These are phyloP conservation scores for Chironomus tentans DNA, from an alignment of 2,888 invertebrate genomes.

Conservation along the genomic window DNA sequence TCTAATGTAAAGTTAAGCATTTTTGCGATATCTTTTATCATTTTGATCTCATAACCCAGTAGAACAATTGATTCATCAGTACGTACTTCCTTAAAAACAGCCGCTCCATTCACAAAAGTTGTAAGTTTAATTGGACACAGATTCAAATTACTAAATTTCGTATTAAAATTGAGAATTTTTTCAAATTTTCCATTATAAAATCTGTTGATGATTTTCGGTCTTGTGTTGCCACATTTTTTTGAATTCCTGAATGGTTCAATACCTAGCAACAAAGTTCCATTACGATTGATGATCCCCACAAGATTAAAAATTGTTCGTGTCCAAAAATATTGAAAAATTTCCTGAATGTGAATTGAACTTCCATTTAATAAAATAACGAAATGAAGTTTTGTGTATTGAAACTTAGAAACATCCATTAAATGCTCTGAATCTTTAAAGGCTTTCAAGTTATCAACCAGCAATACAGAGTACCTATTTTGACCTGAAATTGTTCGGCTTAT, in stretches of 20 bases:
- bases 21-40: background rate
- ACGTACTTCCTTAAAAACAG: background rate
- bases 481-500: no score
- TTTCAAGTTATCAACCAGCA: no score
- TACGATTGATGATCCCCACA: background rate
- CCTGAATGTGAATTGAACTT: background rate
- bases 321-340: background rate
- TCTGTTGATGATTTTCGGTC: background rate
- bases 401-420: no score
- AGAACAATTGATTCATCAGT: background rate
- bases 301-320: background rate
- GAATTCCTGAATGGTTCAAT: background rate
- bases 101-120: background rate
- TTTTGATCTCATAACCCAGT: background rate
- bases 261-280: background rate
- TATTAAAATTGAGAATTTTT: background rate
- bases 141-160: background rate
- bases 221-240: background rate
- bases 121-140: conserved; percentile 4
- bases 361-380: background rate
- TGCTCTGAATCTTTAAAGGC: no score
- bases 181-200: background rate
- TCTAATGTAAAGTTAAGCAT: background rate
- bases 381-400: no score
- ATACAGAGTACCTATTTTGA: no score